Evolutionary conservation across 2,888 invertebrate genomes (phyloP), one percentile per base, ranked within the genome.

Genomic region (Luffia ferchaultella): DNA sequence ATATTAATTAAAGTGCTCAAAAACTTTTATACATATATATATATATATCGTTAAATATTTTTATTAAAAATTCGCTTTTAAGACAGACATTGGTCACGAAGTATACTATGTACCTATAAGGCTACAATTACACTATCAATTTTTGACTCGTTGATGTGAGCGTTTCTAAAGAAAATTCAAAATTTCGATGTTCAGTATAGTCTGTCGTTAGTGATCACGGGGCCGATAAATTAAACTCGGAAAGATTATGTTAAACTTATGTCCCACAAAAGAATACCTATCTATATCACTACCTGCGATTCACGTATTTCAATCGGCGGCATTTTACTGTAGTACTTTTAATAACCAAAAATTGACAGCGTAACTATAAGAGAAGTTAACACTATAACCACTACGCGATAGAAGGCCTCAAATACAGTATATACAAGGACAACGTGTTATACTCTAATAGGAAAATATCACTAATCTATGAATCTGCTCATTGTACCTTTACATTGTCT

Each of bases 401-500:
- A 70, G 70, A 80, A 80, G 80, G 80, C 79, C 79, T 76, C 80
- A 70, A 68, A 70, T 68, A 73, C 58, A 73, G 63, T 72, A 72
- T 71, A 57, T 73, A 76, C 68, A 45, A 53, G 68, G 64, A 67
- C 61, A 62, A 64, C 48, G 48, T 52, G 48, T 52, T 48, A 64
- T 67, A 69, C 65, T 30, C 62, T 70, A 67, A 61, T 69, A 70
- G 67, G 68, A 73, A 69, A 70, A 60, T 73, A 68, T 67, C 61
- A 63, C 66, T 71, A 67, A 66, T 52, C 57, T 57, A n/a, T n/a
- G n/a, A n/a, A n/a, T n/a, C n/a, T n/a, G n/a, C n/a, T n/a, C n/a
- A n/a, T n/a, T n/a, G n/a, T n/a, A n/a, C n/a, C n/a, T n/a, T n/a
- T n/a, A n/a, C n/a, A n/a, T n/a, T n/a, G n/a, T n/a, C n/a, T n/a